These are phyloP conservation scores for Hippocampus comes DNA, from an alignment of 2,113 vertebrate genomes.

Conservation along the genomic window DNA sequence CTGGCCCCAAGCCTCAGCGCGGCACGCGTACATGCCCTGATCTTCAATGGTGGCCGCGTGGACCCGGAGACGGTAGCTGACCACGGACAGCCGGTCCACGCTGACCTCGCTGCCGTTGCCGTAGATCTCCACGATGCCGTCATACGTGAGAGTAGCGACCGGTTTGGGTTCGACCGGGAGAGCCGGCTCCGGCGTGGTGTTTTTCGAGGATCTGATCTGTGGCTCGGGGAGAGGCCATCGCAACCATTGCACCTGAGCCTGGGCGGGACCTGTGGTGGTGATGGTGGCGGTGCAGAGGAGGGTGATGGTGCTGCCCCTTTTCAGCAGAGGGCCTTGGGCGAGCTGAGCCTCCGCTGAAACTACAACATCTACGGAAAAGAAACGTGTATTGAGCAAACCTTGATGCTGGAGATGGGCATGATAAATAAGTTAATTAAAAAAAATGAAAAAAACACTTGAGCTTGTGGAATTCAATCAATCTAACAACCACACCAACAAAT, in stretches of 20 bases:
- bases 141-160: constrained; percentile 68
- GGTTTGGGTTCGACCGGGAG: constrained; percentile 22
- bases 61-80: constrained; percentile 78
- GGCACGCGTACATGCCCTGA: constrained; percentile 79
- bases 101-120: constrained; percentile 72
- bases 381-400: background rate
- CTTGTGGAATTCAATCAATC: too few relatives aligned
- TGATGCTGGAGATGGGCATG: too few relatives aligned
- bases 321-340: constrained; percentile 68
- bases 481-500: too few relatives aligned
- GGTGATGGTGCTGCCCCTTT: constrained; percentile 76
- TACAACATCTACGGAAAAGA: constrained; percentile 66
- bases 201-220: background rate
- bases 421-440: too few relatives aligned
- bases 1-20: constrained; percentile 78
- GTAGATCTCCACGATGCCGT: constrained; percentile 65
- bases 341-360: constrained; percentile 70
- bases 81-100: constrained; percentile 73
- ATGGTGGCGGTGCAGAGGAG: constrained; percentile 80
- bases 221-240: constrained; percentile 52
- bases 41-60: constrained; percentile 72
- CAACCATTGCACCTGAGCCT: constrained; percentile 79
- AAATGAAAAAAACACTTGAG: too few relatives aligned
- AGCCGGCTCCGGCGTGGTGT: background rate
- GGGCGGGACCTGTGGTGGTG: constrained; percentile 65